These are phyloP conservation scores for Clanis bilineata DNA, from an alignment of 2,888 invertebrate species.

Conservation along the genomic window DNA sequence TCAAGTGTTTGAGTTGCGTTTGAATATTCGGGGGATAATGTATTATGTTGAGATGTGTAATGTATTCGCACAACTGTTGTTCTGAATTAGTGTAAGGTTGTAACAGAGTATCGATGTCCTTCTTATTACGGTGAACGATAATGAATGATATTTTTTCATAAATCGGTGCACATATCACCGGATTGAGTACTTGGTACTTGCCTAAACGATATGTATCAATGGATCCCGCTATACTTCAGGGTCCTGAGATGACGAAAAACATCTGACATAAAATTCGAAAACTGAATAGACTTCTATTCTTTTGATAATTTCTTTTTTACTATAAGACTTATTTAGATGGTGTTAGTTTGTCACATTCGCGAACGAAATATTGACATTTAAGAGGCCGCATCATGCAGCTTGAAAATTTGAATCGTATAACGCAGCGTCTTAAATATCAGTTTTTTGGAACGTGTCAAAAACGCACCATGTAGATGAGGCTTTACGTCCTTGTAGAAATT, in stretches of 20 bases:
- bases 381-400: too few relatives aligned
- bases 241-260: not conserved
- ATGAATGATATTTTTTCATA: constrained; percentile 27
- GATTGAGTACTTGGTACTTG: constrained; percentile 17
- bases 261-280: constrained; percentile 3
- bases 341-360: too few relatives aligned
- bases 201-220: not conserved
- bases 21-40: too few relatives aligned
- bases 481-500: constrained; percentile 5
- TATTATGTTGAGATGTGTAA: not conserved
- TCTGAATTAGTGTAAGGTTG: constrained; percentile 35
- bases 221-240: not conserved
- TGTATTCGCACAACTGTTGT: not conserved
- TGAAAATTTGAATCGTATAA: too few relatives aligned
- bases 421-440: too few relatives aligned
- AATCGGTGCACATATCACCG: constrained; percentile 17
- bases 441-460: too few relatives aligned
- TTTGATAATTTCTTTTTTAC: constrained; percentile 3
- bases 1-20: too few relatives aligned
- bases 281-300: constrained; percentile 7
- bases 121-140: constrained; percentile 33
- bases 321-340: too few relatives aligned
- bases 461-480: too few relatives aligned
- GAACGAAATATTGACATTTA: too few relatives aligned
- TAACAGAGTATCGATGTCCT: constrained; percentile 36